phyloP scores from a whole-genome alignment of 35 echinoderm and acorn worm genomes.

The Anneissia japonica region DNA sequence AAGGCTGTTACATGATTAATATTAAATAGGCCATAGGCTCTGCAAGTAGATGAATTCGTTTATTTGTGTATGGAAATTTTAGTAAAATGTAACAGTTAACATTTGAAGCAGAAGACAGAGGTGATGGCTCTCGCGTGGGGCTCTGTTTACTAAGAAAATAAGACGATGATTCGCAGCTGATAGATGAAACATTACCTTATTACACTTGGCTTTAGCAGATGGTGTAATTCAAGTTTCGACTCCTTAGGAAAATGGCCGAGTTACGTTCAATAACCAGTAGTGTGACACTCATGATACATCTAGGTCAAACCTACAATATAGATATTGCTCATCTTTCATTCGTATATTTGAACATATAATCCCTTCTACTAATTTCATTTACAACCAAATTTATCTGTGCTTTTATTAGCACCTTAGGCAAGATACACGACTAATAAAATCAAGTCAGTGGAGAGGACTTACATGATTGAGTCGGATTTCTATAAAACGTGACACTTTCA shows the following conservation, averaged over 20 bases:
- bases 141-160: background rate
- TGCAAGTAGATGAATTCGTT: no score
- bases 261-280: background rate
- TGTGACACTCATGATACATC: background rate
- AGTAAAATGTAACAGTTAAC: background rate
- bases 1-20: no score
- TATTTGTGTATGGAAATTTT: background rate
- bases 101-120: background rate
- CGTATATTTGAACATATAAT: no score
- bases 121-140: background rate
- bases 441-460: no score
- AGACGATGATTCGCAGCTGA: background rate
- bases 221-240: background rate
- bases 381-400: no score
- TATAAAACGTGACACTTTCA: no score
- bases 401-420: no score
- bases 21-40: no score
- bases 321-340: no score
- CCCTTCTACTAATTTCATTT: no score
- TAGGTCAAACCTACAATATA: background rate
- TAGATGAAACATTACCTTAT: background rate
- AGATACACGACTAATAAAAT: no score
- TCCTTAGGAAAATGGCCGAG: background rate
- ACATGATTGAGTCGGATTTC: no score
- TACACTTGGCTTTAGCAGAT: background rate